A percentile compares a stretch with the other conserved stretches of the same genome.
These are phyloP conservation scores for Clarias fuscus DNA, from an alignment of 2,797 vertebrate species.

Conservation along the genomic window DNA sequence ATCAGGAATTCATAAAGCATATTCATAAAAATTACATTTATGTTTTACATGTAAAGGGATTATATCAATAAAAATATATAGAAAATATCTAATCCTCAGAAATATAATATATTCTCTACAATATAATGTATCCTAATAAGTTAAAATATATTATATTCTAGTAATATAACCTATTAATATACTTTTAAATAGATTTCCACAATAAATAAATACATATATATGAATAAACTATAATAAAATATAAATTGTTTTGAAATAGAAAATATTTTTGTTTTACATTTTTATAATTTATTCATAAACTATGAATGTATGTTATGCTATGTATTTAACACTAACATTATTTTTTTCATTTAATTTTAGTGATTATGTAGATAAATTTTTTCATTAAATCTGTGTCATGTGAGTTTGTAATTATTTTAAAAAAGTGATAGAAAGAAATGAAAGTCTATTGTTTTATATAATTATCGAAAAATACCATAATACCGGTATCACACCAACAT, in stretches of 20 bases:
- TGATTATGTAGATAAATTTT: background rate
- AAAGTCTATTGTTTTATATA: background rate
- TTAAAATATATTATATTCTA: too few relatives aligned
- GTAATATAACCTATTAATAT: background rate
- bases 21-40: too few relatives aligned
- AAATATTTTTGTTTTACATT: too few relatives aligned
- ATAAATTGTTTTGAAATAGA: too few relatives aligned
- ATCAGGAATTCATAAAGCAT: background rate
- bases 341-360: background rate
- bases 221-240: background rate
- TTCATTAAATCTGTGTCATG: background rate
- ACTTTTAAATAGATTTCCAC: background rate
- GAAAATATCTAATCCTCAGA: too few relatives aligned
- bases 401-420: background rate
- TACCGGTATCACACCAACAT: background rate
- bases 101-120: too few relatives aligned
- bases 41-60: too few relatives aligned
- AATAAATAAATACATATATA: background rate
- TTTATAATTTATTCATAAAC: background rate
- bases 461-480: background rate
- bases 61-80: too few relatives aligned
- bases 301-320: too few relatives aligned
- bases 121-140: too few relatives aligned
- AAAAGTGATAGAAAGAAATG: too few relatives aligned
- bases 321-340: too few relatives aligned